A percentile compares a stretch with the other conserved stretches of the same genome.
These are phyloP conservation scores for Globia sparganii DNA, from an alignment of 2,888 invertebrate genomes.

Conservation along the genomic window DNA sequence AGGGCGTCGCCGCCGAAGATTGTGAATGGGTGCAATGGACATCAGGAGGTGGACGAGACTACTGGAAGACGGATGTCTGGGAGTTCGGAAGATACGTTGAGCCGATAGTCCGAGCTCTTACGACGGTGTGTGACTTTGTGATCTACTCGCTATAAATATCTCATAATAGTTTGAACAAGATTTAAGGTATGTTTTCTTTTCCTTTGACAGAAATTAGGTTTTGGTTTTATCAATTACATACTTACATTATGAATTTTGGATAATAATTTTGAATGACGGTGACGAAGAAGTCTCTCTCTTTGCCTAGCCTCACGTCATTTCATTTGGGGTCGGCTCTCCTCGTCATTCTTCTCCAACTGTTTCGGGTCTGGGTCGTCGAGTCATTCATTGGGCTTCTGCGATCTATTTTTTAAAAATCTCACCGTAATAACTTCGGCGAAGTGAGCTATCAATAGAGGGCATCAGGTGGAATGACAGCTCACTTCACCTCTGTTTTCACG, in stretches of 20 bases:
- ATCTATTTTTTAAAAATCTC: no score
- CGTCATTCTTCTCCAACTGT: not conserved
- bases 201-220: constrained; percentile 7
- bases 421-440: no score
- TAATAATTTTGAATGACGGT: not conserved
- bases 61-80: constrained; percentile 84
- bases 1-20: constrained; percentile 73
- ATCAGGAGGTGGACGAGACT: constrained; percentile 78
- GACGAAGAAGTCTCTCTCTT: not conserved
- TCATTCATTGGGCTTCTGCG: not conserved
- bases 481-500: no score
- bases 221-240: not conserved
- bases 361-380: not conserved
- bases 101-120: constrained; percentile 82
- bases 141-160: constrained; percentile 26
- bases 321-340: not conserved
- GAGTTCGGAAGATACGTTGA: constrained; percentile 88
- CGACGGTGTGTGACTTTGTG: constrained; percentile 58
- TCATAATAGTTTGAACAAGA: not conserved
- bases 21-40: constrained; percentile 84
- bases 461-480: no score
- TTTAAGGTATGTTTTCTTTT: constrained; percentile 22
- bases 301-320: not conserved
- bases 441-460: no score
- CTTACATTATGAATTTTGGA: not conserved